These are phyloP conservation scores for Litoditis marina DNA, from an alignment of 2,888 invertebrate species.

Conservation along the genomic window DNA sequence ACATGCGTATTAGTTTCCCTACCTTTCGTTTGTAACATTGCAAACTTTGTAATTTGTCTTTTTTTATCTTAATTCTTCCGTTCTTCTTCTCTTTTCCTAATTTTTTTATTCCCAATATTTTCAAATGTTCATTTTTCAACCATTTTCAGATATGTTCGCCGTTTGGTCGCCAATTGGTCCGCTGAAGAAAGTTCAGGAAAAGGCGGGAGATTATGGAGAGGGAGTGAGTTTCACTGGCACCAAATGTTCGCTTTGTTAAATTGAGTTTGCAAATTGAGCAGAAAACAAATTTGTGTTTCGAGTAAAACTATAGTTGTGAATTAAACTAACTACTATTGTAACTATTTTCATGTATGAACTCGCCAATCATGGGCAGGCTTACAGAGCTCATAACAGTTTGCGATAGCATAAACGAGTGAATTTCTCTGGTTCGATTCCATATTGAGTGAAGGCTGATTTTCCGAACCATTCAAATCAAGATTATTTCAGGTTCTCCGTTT, in stretches of 20 bases:
- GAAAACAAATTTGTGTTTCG: neutral
- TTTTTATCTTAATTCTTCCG: neutral
- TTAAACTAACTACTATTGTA: too few relatives aligned
- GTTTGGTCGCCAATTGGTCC: constrained; percentile 51
- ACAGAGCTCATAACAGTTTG: too few relatives aligned
- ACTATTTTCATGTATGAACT: too few relatives aligned
- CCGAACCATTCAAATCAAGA: too few relatives aligned
- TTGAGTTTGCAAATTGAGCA: neutral
- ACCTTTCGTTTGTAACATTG: too few relatives aligned
- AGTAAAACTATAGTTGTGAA: neutral
- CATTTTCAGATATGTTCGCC: constrained; percentile 40
- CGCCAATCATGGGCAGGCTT: too few relatives aligned
- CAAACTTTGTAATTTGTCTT: neutral
- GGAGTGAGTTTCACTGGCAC: constrained; percentile 15
- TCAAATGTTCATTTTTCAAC: constrained; percentile 3
- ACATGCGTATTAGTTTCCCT: too few relatives aligned
- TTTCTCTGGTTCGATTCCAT: too few relatives aligned
- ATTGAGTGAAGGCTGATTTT: too few relatives aligned
- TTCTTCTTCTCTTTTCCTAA: neutral
- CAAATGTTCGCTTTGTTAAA: neutral
- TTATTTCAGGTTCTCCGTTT: constrained; percentile 35
- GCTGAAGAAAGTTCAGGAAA: constrained; percentile 39
- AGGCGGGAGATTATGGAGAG: constrained; percentile 49
- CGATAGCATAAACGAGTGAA: too few relatives aligned
- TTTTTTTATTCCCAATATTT: neutral